Percentiles rank a stretch among this genome's conserved stretches.
Evolutionary conservation across 2,888 invertebrate genomes (phyloP).

Genomic region (Plebejus anna): DNA sequence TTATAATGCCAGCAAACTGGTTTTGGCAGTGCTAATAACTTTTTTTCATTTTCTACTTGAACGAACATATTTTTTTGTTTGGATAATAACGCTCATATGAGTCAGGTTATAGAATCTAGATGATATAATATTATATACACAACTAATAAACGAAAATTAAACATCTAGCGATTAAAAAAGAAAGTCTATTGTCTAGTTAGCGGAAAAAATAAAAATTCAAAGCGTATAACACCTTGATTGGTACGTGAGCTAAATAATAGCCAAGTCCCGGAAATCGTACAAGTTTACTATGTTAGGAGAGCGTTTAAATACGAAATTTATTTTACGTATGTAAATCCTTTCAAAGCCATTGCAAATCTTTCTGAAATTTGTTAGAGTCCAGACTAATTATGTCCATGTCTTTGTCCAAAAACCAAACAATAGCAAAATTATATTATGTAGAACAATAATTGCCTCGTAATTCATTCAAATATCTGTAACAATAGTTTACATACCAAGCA

Average conservation of each 20-base stretch:
- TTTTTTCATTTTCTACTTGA: too few relatives aligned
- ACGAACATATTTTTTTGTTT: too few relatives aligned
- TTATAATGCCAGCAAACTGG: too few relatives aligned
- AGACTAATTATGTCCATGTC: not conserved
- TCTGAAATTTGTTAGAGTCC: not conserved
- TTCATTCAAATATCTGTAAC: not conserved
- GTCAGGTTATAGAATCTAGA: not conserved
- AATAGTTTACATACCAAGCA: not conserved
- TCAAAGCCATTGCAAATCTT: not conserved
- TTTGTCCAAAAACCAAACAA: not conserved
- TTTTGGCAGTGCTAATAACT: too few relatives aligned
- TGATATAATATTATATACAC: not conserved
- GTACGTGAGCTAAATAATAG: constrained; percentile 30
- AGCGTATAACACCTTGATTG: constrained; percentile 30
- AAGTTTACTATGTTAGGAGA: not conserved
- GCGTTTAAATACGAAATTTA: not conserved
- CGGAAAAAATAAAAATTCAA: constrained; percentile 28
- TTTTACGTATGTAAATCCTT: not conserved
- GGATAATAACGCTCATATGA: too few relatives aligned
- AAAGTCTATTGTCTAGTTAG: constrained; percentile 23
- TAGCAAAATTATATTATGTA: not conserved
- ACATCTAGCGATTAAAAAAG: constrained; percentile 6
- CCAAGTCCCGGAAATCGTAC: constrained; percentile 28
- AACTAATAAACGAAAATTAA: not conserved
- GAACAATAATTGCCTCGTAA: not conserved